Evolutionary conservation across 64 coral and sea anemone genomes (phyloP), one percentile per base, ranked within the genome.

Genomic region (Montipora sp.): DNA sequence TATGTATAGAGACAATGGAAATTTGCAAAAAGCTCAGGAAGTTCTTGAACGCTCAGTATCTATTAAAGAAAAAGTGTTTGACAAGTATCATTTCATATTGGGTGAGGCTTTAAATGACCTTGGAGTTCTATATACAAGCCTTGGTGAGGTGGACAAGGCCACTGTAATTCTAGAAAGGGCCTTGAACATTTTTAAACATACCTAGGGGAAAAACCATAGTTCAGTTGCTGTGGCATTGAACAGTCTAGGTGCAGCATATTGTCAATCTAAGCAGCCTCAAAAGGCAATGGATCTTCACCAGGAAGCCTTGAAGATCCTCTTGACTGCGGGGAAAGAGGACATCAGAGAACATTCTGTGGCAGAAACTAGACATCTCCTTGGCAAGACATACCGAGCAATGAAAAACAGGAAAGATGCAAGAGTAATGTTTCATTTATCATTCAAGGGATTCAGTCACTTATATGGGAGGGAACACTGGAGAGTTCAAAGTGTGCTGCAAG

Each of bases 1-100:
- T 36, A 96, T 96, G 83, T 93, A 96, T 66, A 85, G 94, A 45
- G 94, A 96, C 47, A 51, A 92, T 72, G 94, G 94, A 46, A 60
- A 93, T 19, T 45, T 96, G 80, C 59, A 70, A 36, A 93, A 96
- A 79, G 46, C 94, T 81, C 77, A 81, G 77, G 79, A 79, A 46
- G 11, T 77, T 79, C 70, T 96, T 20, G 90, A 96, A 89, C 90
- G 21, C 18, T 93, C 94, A 43, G 21, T 93, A 44, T 19, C 21
- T 7, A 89, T 96, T 69, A 96, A 96, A 48, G 73, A 96, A 65
- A 89, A 82, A 59, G 68, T 96, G 15, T 96, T 96, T 83, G 74
- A 93, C 46, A 24, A 78, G 6, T 59, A 90, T 59, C 94, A 96
- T 78, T 96, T 96, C 65, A 96, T 96, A 48, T 18, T 93, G 49